phyloP scores from a whole-genome alignment of 1,140 invertebrate species.

The Reticulitermes speratus region DNA sequence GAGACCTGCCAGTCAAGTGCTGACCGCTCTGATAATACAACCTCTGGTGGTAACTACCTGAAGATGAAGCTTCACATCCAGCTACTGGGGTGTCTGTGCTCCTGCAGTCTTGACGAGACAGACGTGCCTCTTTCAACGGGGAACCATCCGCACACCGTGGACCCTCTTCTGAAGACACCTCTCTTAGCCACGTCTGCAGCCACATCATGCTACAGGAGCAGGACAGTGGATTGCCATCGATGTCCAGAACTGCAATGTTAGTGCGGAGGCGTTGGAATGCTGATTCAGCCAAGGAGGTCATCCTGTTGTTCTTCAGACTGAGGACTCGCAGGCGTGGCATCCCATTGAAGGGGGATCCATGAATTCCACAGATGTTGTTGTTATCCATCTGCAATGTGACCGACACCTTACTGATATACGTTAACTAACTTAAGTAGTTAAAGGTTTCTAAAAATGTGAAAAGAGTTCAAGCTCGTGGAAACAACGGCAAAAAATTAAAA shows the following conservation, averaged over 20 bases:
- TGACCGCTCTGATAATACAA: background rate
- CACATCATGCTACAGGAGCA: slow-evolving; percentile 79
- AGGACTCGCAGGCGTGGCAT: slow-evolving; percentile 80
- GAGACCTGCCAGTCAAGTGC: too few species aligned
- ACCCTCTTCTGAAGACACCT: slow-evolving; percentile 62
- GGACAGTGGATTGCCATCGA: slow-evolving; percentile 79
- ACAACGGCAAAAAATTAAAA: too few species aligned
- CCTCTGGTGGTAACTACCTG: background rate
- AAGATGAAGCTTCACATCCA: slow-evolving; percentile 55
- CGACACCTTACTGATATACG: too few species aligned
- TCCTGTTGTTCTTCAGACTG: slow-evolving; percentile 74
- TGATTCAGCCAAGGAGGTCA: slow-evolving; percentile 71
- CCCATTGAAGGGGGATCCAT: slow-evolving; percentile 70
- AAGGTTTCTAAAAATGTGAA: too few species aligned
- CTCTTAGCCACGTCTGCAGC: slow-evolving; percentile 77
- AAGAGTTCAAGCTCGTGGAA: too few species aligned
- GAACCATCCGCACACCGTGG: slow-evolving; percentile 66
- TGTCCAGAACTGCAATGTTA: slow-evolving; percentile 79
- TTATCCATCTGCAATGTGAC: slow-evolving; percentile 46
- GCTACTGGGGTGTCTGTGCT: slow-evolving; percentile 56
- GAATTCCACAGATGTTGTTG: slow-evolving; percentile 49
- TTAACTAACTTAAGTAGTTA: too few species aligned
- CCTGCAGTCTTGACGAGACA: slow-evolving; percentile 65
- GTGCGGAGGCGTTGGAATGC: slow-evolving; percentile 72
- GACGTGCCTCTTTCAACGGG: slow-evolving; percentile 65